Conservation (phyloP, 2,888 invertebrate species). For the Pharmacophagus antenor region DNA sequence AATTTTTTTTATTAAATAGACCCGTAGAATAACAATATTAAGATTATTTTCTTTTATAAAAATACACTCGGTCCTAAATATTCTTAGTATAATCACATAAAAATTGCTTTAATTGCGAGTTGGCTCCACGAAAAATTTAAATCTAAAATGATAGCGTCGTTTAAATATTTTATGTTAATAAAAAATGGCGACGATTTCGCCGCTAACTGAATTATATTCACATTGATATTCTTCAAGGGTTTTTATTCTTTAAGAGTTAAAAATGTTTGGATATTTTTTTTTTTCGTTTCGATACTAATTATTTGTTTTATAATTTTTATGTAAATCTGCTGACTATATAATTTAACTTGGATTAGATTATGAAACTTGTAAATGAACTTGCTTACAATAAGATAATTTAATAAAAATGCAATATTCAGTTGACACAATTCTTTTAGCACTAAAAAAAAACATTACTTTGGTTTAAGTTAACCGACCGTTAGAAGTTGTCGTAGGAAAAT, state of each 20-base stretch:
- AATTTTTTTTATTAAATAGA: no score
- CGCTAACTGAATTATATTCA: constrained; percentile 13
- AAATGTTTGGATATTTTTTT: background rate
- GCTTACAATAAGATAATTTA: background rate
- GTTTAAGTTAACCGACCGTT: no score
- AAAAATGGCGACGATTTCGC: constrained; percentile 4
- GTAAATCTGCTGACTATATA: no score
- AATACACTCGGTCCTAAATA: background rate
- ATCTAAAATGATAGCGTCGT: background rate
- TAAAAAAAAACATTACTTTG: no score
- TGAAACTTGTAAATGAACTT: background rate
- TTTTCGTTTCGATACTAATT: background rate
- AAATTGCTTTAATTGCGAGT: background rate
- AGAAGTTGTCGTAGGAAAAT: no score
- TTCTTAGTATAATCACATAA: background rate
- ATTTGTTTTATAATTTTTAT: no score
- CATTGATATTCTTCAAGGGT: background rate
- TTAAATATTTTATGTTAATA: constrained; percentile 4
- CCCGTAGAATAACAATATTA: no score
- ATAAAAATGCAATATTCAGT: background rate
- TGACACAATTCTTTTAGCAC: background rate
- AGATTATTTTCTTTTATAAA: background rate
- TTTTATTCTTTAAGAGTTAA: background rate
- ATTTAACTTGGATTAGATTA: no score
- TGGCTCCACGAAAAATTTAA: background rate